Base-by-base conservation (phyloP, 2,888 invertebrate genomes). In the Trissonchulus latispiculum region DNA sequence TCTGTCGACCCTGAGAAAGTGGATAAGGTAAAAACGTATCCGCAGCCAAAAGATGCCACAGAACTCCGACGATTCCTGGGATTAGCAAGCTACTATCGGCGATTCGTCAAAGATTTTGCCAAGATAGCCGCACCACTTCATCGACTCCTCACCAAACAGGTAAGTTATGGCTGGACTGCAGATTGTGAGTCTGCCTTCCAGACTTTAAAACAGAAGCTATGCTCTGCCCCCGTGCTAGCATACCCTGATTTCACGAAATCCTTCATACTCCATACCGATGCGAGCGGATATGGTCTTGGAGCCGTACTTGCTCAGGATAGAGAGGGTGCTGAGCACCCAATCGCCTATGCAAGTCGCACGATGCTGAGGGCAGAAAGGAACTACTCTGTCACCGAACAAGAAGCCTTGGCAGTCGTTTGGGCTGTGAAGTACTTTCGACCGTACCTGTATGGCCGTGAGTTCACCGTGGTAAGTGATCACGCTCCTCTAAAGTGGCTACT, bases 241-340 rank as follows among this genome's bases (percentile, higher is more conserved):
- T 48, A 29, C 59, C 36, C 70, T 59, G 48, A 61, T 28, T 70
- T 70, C 32, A 70, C n/a, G 15, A 2, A 23, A 32, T 29, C 70
- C 29, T 70, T 70, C 29, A 48, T 70, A 18, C 29, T 70, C 3
- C 70, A 70, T 8, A 70, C 71, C 28, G 71, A 70, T 70, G 71
- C 71, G 3, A 62, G 62, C 61, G 71, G 71, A 18, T 23, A 23
- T 15, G 48, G 71, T 28, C 28, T 70, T 18, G 71, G 71, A 28
- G 61, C 29, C 61, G 61, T 70, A 33, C 33, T 70, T 3, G 2
- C 71, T 15, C 71, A 70, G 28, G 61, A 64, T 31, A 62, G 32
- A 2, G 72, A 68, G 2, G 32, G 61, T 29, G 31, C 2, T 29
- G 61, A 61, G 61, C 3, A 62, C 2, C 71, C 71, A 15, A 61